Conservation (phyloP, 2,888 invertebrate species). For the Nymphalis c-album region DNA sequence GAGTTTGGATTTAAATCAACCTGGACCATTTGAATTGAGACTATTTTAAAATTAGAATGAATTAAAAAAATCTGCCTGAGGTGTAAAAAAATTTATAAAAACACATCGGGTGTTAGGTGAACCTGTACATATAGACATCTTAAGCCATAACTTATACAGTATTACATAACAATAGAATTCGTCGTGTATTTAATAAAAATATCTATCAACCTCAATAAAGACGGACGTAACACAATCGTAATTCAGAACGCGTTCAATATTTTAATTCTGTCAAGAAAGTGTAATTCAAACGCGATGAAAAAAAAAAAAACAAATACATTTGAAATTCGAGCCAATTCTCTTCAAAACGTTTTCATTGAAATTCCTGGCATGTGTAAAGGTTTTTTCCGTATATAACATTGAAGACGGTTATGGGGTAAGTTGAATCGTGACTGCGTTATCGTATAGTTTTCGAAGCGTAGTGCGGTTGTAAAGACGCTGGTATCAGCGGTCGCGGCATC, state of each 20-base stretch:
- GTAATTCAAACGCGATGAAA: not conserved
- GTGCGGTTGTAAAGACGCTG: constrained; percentile 13
- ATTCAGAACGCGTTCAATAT: constrained; percentile 1
- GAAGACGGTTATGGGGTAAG: constrained; percentile 19
- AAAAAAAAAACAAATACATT: not conserved
- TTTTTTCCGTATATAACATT: constrained; percentile 17
- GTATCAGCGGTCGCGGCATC: not conserved
- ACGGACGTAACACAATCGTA: constrained; percentile 11
- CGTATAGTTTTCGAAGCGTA: constrained; percentile 19
- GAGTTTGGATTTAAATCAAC: too few relatives aligned
- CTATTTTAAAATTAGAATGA: too few relatives aligned
- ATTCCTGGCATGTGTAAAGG: constrained; percentile 4
- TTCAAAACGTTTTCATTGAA: not conserved
- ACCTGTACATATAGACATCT: not conserved
- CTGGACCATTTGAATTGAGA: too few relatives aligned
- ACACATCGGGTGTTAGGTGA: too few relatives aligned
- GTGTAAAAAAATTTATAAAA: too few relatives aligned
- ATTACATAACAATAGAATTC: not conserved
- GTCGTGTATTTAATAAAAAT: constrained; percentile 10
- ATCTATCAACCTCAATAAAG: constrained; percentile 13
- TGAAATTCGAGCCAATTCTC: not conserved
- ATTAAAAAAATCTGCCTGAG: too few relatives aligned
- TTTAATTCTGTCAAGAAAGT: constrained; percentile 2
- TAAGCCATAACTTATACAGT: not conserved
- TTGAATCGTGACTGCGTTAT: constrained; percentile 14